Evolutionary conservation across 1,140 invertebrate genomes (phyloP).

Genomic region (Drosophila nebulosa): DNA sequence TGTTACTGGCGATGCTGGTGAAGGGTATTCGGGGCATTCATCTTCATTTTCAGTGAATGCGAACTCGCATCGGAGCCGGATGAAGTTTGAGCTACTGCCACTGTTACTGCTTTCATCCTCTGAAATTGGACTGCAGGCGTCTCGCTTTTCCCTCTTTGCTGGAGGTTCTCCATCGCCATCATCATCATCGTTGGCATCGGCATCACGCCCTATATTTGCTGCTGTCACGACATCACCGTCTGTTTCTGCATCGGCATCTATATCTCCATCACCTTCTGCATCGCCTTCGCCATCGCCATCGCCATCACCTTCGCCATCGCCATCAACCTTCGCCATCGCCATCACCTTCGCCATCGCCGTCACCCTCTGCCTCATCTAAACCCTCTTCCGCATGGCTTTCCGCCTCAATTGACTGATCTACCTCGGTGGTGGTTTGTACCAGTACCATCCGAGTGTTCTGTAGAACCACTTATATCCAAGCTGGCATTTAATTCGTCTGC

Average conservation of each 20-base stretch:
- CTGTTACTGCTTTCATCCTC: slow-evolving; percentile 30
- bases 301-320: background rate
- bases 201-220: background rate
- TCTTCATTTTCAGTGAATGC: background rate
- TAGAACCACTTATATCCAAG: slow-evolving; percentile 46
- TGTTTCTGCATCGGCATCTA: background rate
- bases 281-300: background rate
- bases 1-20: slow-evolving; percentile 26
- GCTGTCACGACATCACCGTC: background rate
- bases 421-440: background rate
- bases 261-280: background rate
- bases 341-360: background rate
- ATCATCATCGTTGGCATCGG: background rate
- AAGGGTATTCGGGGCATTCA: background rate
- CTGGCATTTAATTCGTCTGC: slow-evolving; percentile 36
- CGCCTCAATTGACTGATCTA: slow-evolving; percentile 18
- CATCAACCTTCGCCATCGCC: background rate
- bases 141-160: slow-evolving; percentile 1
- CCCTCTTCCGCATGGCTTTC: slow-evolving; percentile 24
- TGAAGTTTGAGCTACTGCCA: background rate
- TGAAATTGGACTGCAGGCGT: slow-evolving; percentile 27
- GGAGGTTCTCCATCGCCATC: slow-evolving; percentile 6
- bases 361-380: background rate
- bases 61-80: slow-evolving; percentile 1
- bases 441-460: background rate